Conservation (phyloP, 2,888 invertebrate genomes). For the Nowickia ferox region DNA sequence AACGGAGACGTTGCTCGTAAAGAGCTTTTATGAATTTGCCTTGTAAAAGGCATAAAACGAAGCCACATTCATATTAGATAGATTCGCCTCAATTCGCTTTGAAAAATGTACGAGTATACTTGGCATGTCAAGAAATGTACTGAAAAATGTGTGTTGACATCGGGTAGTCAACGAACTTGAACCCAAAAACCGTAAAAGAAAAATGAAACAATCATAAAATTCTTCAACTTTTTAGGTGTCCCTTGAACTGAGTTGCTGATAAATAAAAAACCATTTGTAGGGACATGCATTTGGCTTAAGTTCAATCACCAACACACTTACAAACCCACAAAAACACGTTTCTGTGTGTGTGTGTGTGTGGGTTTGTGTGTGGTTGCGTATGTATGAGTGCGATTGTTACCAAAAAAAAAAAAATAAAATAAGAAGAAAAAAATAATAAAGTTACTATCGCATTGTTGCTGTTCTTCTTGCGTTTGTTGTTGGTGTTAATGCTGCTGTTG, state of each 20-base stretch:
- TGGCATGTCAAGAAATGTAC: too few species aligned
- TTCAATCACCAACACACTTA: constrained; percentile 13
- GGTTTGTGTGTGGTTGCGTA: not conserved
- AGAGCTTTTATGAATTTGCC: too few species aligned
- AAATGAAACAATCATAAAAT: constrained; percentile 22
- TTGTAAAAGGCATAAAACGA: too few species aligned
- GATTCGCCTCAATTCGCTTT: too few species aligned
- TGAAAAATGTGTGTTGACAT: too few species aligned
- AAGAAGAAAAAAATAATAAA: constrained; percentile 4
- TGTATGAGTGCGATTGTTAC: constrained; percentile 40
- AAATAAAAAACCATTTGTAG: constrained; percentile 6
- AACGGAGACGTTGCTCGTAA: too few species aligned
- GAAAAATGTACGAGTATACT: too few species aligned
- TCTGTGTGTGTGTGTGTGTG: not conserved
- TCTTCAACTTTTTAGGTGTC: constrained; percentile 47
- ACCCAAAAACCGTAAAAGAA: not conserved
- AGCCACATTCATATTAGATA: too few species aligned
- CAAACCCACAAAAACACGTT: not conserved
- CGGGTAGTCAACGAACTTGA: too few species aligned
- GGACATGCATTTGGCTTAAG: not conserved
- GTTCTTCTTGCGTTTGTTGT: constrained; percentile 37
- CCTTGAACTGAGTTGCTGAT: constrained; percentile 24
- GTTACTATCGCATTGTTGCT: constrained; percentile 54
- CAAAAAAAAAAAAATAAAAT: constrained; percentile 41
- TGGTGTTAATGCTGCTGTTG: constrained; percentile 33